Percentiles rank a stretch among this genome's conserved stretches.
phyloP scores from a whole-genome alignment of 2,113 vertebrate genomes.

The Cynocephalus volans region DNA sequence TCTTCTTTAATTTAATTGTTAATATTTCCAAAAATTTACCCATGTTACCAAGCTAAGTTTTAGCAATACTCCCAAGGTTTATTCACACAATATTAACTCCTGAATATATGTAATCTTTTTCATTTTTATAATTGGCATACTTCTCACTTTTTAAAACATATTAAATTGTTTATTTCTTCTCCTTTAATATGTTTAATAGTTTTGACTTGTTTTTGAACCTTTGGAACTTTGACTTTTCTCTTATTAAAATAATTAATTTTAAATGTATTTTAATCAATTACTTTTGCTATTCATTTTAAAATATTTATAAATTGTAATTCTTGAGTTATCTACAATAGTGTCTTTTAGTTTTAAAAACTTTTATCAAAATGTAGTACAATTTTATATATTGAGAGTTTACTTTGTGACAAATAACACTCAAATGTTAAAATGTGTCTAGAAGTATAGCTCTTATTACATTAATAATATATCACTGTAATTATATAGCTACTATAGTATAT shows the following conservation, averaged over 20 bases:
- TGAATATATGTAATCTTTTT: background rate
- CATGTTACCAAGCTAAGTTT: background rate
- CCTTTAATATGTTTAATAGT: background rate
- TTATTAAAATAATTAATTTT: background rate
- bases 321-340: background rate
- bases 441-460: background rate
- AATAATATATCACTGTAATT: background rate
- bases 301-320: background rate
- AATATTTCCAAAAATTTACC: background rate
- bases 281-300: background rate
- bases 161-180: background rate
- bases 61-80: background rate
- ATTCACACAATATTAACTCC: background rate
- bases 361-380: background rate
- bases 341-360: background rate
- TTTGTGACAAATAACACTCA: background rate
- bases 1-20: background rate
- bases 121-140: background rate
- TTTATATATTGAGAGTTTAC: background rate
- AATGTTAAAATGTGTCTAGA: background rate
- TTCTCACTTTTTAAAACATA: background rate
- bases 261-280: background rate
- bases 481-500: background rate
- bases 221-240: background rate
- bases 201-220: background rate